These are phyloP conservation scores for Platysteira castanea DNA, from an alignment of 2,113 vertebrate genomes.

Conservation along the genomic window DNA sequence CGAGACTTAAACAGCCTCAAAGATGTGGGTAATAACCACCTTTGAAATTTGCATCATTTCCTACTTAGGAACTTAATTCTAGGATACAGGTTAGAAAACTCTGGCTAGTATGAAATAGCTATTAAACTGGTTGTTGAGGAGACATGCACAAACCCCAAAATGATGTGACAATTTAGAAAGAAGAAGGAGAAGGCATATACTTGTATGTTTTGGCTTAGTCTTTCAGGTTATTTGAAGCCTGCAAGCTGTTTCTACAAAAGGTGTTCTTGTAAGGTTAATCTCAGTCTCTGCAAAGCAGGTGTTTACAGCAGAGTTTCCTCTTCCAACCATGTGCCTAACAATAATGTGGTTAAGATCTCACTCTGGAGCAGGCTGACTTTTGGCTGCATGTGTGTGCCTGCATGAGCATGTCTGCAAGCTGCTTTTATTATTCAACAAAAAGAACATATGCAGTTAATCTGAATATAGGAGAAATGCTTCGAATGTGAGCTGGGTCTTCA, in stretches of 20 bases:
- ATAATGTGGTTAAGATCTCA: constrained; percentile 29
- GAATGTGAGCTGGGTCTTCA: not conserved
- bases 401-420: not conserved
- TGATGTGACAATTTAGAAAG: not conserved
- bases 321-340: not conserved
- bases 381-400: constrained; percentile 2
- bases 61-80: not conserved
- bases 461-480: not conserved
- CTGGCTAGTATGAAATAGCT: not conserved
- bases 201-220: not conserved
- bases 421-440: not conserved
- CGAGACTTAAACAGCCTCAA: not conserved
- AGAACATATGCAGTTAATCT: not conserved
- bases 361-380: constrained; percentile 35
- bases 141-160: not conserved
- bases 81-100: not conserved
- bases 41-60: not conserved
- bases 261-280: not conserved
- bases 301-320: constrained; percentile 26
- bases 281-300: constrained; percentile 12
- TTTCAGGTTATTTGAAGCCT: not conserved
- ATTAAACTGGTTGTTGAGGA: not conserved
- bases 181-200: not conserved
- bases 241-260: not conserved
- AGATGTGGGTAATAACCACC: not conserved